phyloP scores from a whole-genome alignment of 2,113 vertebrate genomes.

The Chloropsis hardwickii region DNA sequence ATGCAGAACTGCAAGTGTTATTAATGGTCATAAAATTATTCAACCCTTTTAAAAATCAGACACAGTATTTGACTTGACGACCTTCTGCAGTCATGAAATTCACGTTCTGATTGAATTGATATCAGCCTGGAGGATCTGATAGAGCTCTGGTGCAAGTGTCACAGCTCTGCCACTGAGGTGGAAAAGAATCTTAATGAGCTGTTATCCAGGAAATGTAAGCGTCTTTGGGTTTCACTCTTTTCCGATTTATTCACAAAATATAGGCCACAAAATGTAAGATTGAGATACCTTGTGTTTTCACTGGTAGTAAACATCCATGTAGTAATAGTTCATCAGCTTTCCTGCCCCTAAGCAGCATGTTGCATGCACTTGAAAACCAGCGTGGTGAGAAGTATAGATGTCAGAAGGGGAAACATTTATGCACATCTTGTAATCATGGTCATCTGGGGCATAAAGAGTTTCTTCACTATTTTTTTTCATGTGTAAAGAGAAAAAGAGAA shows the following conservation, averaged over 20 bases:
- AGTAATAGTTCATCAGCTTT: background rate
- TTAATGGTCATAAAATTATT: slow-evolving; percentile 65
- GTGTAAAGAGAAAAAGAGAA: background rate
- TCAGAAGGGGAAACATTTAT: background rate
- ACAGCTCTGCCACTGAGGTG: slow-evolving; percentile 21
- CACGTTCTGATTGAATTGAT: slow-evolving; percentile 43
- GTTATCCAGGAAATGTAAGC: background rate
- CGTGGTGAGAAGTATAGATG: background rate
- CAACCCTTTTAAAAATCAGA: slow-evolving; percentile 65
- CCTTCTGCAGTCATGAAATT: slow-evolving; percentile 59
- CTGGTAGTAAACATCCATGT: background rate
- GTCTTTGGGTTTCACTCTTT: background rate
- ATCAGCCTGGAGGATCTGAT: slow-evolving; percentile 49
- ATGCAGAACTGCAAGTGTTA: slow-evolving; percentile 57
- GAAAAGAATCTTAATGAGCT: slow-evolving; percentile 49
- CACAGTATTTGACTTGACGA: slow-evolving; percentile 57
- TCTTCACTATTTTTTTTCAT: background rate
- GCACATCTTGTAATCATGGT: background rate
- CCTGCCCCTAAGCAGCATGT: background rate
- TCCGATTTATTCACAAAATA: background rate
- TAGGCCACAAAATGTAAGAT: background rate
- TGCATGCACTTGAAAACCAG: background rate
- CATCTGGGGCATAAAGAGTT: background rate
- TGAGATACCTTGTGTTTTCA: background rate
- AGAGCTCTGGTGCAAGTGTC: slow-evolving; percentile 45